Evolutionary conservation across 2,888 invertebrate genomes (phyloP).

Genomic region (Iphiclides podalirius): DNA sequence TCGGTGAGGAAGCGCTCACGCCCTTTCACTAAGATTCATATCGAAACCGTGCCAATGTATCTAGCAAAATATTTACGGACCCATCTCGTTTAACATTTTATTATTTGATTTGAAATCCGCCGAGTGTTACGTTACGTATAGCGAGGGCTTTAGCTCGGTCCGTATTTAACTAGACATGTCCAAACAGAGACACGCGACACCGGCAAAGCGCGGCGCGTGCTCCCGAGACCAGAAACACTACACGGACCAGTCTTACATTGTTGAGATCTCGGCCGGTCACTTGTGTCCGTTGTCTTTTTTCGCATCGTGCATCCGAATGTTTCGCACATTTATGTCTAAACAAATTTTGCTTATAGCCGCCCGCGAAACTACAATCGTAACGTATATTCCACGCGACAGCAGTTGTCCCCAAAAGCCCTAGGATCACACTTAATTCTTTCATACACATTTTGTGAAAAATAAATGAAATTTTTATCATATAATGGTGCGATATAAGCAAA

Average conservation of each 20-base stretch:
- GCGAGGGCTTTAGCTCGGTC: slow-evolving; percentile 20
- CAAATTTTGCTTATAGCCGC: no score
- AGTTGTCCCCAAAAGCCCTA: no score
- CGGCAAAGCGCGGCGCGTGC: slow-evolving; percentile 9
- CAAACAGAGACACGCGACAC: slow-evolving; percentile 23
- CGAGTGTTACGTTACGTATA: slow-evolving; percentile 25
- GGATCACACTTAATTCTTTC: no score
- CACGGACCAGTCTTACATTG: slow-evolving; percentile 14
- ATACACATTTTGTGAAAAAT: no score
- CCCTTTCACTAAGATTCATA: slow-evolving; percentile 12
- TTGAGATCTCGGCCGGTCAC: slow-evolving; percentile 3
- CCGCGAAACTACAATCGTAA: no score
- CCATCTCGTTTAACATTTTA: slow-evolving; percentile 21
- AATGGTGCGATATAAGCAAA: no score
- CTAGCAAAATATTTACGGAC: slow-evolving; percentile 18
- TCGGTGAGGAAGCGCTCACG: background rate
- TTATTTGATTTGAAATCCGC: slow-evolving; percentile 24
- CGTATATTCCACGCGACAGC: no score
- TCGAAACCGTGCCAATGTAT: slow-evolving; percentile 9
- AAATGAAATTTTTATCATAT: no score
- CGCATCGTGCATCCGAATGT: no score
- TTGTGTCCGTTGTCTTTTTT: slow-evolving; percentile 1
- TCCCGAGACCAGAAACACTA: no score
- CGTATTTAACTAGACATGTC: slow-evolving; percentile 16
- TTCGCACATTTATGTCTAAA: no score